Evolutionary conservation across 2,113 vertebrate genomes (phyloP).

Genomic region (Ondatra zibethicus): DNA sequence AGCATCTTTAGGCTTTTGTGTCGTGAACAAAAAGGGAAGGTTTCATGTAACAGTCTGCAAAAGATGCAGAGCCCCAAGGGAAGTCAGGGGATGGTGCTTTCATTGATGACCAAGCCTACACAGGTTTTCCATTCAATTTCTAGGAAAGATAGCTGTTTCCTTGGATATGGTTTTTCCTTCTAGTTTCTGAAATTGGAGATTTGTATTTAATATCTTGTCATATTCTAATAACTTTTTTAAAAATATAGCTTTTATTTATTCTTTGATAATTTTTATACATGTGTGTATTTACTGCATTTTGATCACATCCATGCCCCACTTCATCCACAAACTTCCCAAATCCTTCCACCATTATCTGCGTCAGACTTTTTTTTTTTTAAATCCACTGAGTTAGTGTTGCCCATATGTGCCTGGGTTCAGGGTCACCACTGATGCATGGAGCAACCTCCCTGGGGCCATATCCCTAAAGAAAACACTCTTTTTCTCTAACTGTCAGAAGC

Average conservation of each 20-base stretch:
- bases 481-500: too few species aligned
- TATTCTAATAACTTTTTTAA: neutral
- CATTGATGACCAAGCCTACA: neutral
- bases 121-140: neutral
- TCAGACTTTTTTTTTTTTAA: too few species aligned
- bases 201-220: neutral
- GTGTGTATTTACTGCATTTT: neutral
- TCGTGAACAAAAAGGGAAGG: neutral
- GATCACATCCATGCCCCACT: neutral
- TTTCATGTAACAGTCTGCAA: neutral
- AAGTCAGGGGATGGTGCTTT: constrained; percentile 2
- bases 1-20: neutral
- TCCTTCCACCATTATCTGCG: neutral
- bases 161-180: neutral
- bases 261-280: neutral
- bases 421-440: too few species aligned
- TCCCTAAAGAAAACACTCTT: neutral
- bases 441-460: neutral
- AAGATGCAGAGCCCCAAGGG: neutral
- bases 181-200: neutral
- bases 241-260: neutral
- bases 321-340: too few species aligned
- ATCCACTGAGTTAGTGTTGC: neutral
- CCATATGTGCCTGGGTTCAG: neutral
- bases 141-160: neutral